Evolutionary conservation across 2,888 invertebrate species (phyloP).

Genomic region (Andrena dorsata): DNA sequence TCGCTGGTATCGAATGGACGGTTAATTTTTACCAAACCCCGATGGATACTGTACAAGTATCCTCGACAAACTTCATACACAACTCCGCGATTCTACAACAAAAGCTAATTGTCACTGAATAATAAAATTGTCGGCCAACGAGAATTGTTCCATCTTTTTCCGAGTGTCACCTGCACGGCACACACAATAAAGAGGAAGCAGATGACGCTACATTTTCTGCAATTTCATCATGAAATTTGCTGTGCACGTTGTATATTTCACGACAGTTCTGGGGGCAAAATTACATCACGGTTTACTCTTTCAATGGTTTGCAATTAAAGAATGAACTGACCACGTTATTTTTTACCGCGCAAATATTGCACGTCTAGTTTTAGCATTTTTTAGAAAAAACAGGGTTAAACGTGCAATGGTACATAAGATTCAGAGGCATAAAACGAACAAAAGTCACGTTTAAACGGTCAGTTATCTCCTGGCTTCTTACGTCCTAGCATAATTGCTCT

Average conservation of each 20-base stretch:
- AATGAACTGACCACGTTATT: no score
- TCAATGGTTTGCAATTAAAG: no score
- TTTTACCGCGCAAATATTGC: no score
- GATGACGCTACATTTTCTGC: not conserved
- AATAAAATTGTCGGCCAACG: not conserved
- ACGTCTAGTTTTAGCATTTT: no score
- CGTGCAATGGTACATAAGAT: no score
- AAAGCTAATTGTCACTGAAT: constrained; percentile 8
- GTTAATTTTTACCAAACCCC: not conserved
- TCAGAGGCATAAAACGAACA: no score
- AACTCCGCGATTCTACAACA: constrained; percentile 11
- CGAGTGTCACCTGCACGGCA: not conserved
- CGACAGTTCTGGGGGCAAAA: no score
- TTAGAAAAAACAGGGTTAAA: no score
- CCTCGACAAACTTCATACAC: not conserved
- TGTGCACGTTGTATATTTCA: not conserved
- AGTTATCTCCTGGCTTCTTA: no score
- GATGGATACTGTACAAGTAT: not conserved
- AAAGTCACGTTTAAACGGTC: no score
- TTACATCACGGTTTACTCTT: no score
- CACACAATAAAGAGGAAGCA: not conserved
- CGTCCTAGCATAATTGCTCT: no score
- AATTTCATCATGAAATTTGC: not conserved
- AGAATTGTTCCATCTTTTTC: not conserved
- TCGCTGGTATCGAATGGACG: constrained; percentile 5